A percentile compares a stretch with the other conserved stretches of the same genome.
These are phyloP conservation scores for Anastatus disparis DNA, from an alignment of 1,140 invertebrate species.

Conservation along the genomic window DNA sequence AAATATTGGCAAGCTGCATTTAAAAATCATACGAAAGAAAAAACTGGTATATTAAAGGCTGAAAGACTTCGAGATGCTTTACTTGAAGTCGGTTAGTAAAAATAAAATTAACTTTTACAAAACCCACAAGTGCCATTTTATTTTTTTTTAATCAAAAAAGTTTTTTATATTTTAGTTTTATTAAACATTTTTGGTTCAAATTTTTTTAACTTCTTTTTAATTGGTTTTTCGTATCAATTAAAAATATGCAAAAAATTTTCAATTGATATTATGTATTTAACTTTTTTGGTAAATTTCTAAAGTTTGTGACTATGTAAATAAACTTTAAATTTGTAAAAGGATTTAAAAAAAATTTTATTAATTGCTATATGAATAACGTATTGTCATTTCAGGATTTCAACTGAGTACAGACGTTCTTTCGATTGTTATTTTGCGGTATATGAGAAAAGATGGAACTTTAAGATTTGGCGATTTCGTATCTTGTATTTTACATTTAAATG, in stretches of 20 bases:
- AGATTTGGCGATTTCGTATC: slow-evolving; percentile 93
- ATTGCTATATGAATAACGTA: background rate
- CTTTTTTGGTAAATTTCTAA: background rate
- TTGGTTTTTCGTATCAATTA: too few relatives aligned
- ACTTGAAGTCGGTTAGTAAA: slow-evolving; percentile 77
- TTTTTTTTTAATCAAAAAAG: too few relatives aligned
- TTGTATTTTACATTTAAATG: slow-evolving; percentile 86
- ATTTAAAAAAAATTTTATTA: background rate
- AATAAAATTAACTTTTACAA: too few relatives aligned
- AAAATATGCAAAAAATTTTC: background rate
- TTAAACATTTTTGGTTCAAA: too few relatives aligned
- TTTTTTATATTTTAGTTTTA: too few relatives aligned
- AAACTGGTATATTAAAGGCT: slow-evolving; percentile 88
- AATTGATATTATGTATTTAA: slow-evolving; percentile 28
- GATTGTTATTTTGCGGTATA: slow-evolving; percentile 85
- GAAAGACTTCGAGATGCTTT: slow-evolving; percentile 87
- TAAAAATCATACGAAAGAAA: slow-evolving; percentile 90
- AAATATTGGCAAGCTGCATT: slow-evolving; percentile 93
- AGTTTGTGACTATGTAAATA: too few relatives aligned
- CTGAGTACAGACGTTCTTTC: slow-evolving; percentile 85
- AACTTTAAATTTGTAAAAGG: too few relatives aligned
- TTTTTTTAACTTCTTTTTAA: too few relatives aligned
- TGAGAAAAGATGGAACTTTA: slow-evolving; percentile 93
- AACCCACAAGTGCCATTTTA: too few relatives aligned
- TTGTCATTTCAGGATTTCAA: slow-evolving; percentile 75